Conservation (phyloP, 1,140 invertebrate genomes). For the Dinoponera quadriceps region DNA sequence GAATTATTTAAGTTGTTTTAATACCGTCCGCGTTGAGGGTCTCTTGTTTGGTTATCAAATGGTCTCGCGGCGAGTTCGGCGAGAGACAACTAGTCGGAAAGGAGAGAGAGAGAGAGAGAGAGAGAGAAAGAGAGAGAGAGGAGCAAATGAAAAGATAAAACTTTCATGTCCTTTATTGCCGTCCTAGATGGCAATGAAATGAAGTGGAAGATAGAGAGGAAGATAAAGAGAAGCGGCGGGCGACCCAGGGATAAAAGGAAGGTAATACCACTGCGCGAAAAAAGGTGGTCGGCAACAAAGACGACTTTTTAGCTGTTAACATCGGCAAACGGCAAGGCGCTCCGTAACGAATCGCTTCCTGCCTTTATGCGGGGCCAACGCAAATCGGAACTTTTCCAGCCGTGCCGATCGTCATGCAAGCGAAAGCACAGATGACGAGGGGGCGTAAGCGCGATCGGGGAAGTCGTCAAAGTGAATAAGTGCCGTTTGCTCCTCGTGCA, state of each 20-base stretch:
- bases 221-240: constrained; percentile 35
- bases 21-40: neutral
- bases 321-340: neutral
- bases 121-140: neutral
- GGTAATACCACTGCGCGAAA: constrained; percentile 22
- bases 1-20: constrained; percentile 52
- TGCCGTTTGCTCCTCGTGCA: neutral
- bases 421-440: constrained; percentile 24
- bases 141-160: constrained; percentile 54
- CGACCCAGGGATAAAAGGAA: constrained; percentile 32
- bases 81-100: constrained; percentile 12
- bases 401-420: constrained; percentile 13
- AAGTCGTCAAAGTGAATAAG: constrained; percentile 42
- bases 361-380: neutral
- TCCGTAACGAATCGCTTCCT: constrained; percentile 40
- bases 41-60: constrained; percentile 40
- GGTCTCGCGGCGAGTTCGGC: neutral
- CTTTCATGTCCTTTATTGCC: constrained; percentile 55
- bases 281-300: constrained; percentile 13
- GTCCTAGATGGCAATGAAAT: constrained; percentile 48
- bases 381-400: neutral
- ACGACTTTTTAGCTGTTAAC: constrained; percentile 29
- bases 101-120: neutral
- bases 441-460: neutral
- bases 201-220: constrained; percentile 46